A percentile compares a stretch with the other conserved stretches of the same genome.
Conservation (phyloP, 2,113 vertebrate genomes). For the Ochotona princeps region DNA sequence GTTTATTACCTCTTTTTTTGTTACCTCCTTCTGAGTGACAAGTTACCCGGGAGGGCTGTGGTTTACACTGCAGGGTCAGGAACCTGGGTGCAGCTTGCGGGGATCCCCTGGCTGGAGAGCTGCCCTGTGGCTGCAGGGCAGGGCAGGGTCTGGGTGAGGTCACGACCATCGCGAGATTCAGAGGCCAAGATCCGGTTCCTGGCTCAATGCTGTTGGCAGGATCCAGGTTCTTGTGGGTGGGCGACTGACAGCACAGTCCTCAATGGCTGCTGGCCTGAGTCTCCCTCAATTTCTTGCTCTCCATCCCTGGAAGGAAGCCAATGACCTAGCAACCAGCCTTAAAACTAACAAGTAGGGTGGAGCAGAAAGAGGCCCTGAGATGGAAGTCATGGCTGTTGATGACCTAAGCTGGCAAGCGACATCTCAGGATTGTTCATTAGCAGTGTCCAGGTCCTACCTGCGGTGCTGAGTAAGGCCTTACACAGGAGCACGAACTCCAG, state of each 20-base stretch:
- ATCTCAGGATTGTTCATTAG: not conserved
- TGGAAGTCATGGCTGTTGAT: not conserved
- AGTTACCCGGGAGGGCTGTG: not conserved
- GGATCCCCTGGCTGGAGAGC: not conserved
- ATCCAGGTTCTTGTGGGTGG: not conserved
- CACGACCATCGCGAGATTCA: not conserved
- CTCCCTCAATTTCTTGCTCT: not conserved
- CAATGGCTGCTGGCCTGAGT: not conserved
- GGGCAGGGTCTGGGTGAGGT: no score
- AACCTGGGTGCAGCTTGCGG: not conserved
- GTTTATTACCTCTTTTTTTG: no score
- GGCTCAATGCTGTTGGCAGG: not conserved
- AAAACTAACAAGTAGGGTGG: not conserved
- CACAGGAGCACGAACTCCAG: not conserved
- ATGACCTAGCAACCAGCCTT: not conserved
- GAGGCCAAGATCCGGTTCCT: not conserved
- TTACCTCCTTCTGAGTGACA: not conserved
- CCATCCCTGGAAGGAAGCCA: not conserved
- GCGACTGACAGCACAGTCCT: not conserved
- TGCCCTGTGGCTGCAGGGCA: not conserved
- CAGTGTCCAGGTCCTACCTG: not conserved
- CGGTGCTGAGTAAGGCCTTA: not conserved
- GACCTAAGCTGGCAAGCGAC: not conserved
- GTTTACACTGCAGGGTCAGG: not conserved
- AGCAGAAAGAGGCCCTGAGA: not conserved